Conservation (phyloP, 2,888 invertebrate genomes). For the Agrochola circellaris region DNA sequence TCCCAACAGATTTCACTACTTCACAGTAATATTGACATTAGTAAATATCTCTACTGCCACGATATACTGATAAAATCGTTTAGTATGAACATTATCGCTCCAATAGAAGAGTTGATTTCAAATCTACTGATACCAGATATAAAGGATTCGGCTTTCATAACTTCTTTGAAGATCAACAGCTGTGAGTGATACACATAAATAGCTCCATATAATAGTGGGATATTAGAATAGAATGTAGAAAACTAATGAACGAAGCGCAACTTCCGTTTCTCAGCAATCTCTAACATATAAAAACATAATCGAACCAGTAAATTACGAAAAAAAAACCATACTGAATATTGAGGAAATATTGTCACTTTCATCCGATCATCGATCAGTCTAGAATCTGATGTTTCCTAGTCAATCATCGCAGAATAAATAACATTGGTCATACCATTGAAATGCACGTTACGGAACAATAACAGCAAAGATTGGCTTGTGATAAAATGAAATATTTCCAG, state of each 20-base stretch:
- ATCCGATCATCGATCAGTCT: constrained; percentile 53
- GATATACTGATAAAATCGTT: constrained; percentile 17
- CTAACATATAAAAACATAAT: constrained; percentile 51
- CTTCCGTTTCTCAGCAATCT: constrained; percentile 31
- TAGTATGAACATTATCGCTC: constrained; percentile 20
- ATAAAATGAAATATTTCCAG: constrained; percentile 55
- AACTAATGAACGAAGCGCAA: constrained; percentile 16
- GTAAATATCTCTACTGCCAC: constrained; percentile 19
- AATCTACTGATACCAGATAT: constrained; percentile 23
- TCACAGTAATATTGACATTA: constrained; percentile 15
- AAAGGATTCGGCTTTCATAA: constrained; percentile 7
- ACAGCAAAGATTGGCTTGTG: constrained; percentile 34
- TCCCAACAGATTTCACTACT: constrained; percentile 16
- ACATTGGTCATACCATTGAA: constrained; percentile 52
- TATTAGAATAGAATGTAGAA: constrained; percentile 6
- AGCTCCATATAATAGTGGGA: neutral
- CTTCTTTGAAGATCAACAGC: constrained; percentile 22
- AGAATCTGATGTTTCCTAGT: constrained; percentile 62
- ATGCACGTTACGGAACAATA: constrained; percentile 55
- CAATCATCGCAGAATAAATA: constrained; percentile 52
- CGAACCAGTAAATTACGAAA: constrained; percentile 65
- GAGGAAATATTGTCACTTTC: constrained; percentile 67
- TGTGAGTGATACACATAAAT: neutral
- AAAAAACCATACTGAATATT: constrained; percentile 54
- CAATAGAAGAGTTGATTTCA: constrained; percentile 36